Percentiles rank a stretch among this genome's conserved stretches.
Evolutionary conservation across 2,888 invertebrate genomes (phyloP).

Genomic region (Andrena camellia): DNA sequence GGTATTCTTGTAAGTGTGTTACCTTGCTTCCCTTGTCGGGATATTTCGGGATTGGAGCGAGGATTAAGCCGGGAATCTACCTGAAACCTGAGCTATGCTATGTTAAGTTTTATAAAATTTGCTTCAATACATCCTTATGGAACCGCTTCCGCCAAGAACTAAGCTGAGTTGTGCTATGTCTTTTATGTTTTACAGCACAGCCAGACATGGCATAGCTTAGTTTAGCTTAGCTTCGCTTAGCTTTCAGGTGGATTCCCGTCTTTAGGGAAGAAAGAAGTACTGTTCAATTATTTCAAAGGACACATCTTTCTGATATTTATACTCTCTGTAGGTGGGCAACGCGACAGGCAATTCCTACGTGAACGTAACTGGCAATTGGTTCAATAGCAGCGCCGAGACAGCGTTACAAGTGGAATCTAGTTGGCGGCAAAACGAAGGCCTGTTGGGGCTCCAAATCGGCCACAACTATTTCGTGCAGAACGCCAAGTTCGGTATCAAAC

Average conservation of each 20-base stretch:
- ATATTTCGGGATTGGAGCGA: not conserved
- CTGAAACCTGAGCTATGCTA: no score
- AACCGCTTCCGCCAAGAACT: no score
- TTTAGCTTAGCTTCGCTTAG: no score
- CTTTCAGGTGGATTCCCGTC: no score
- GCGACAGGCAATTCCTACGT: conserved; percentile 94
- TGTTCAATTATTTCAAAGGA: no score
- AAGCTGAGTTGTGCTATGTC: no score
- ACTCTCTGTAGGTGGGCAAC: conserved; percentile 90
- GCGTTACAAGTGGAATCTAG: conserved; percentile 96
- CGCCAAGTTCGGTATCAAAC: conserved; percentile 90
- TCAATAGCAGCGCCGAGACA: conserved; percentile 92
- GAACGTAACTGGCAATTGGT: conserved; percentile 96
- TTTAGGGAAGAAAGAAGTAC: no score
- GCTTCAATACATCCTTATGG: no score
- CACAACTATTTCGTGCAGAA: conserved; percentile 94
- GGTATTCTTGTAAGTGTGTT: conserved; percentile 89
- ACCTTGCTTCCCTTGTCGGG: not conserved
- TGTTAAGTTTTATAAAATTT: no score
- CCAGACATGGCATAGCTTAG: no score
- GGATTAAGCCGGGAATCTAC: no score
- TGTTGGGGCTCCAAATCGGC: conserved; percentile 91
- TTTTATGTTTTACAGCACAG: no score
- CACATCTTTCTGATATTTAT: not conserved
- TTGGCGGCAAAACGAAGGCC: conserved; percentile 88